Evolutionary conservation across 2,888 invertebrate genomes (phyloP).

Genomic region (Syritta pipiens): DNA sequence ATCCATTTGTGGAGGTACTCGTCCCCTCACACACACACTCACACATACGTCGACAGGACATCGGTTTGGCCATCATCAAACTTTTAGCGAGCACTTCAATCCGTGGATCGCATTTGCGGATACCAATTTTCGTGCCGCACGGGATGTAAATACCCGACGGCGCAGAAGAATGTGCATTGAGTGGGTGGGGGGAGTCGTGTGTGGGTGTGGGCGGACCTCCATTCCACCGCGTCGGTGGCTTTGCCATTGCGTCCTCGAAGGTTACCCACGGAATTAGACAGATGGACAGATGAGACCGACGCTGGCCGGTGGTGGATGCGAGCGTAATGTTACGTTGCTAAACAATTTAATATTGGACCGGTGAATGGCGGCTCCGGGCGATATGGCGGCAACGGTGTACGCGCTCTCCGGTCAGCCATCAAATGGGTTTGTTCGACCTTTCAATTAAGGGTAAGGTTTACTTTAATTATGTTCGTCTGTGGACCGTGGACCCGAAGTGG

Average conservation of each 20-base stretch:
- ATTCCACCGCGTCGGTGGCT: not conserved
- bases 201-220: not conserved
- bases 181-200: not conserved
- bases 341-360: constrained; percentile 31
- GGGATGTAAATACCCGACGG: constrained; percentile 28
- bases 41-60: constrained; percentile 3
- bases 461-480: constrained; percentile 22
- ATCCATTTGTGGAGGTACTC: constrained; percentile 27
- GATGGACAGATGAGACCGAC: constrained; percentile 1
- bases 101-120: constrained; percentile 30
- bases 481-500: too few relatives aligned
- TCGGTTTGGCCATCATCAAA: constrained; percentile 44
- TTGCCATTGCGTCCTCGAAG: constrained; percentile 3
- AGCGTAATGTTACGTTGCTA: not conserved
- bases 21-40: too few relatives aligned
- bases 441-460: constrained; percentile 32
- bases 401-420: not conserved
- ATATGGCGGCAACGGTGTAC: not conserved
- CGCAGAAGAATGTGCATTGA: too few relatives aligned
- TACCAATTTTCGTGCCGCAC: constrained; percentile 23
- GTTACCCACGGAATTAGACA: constrained; percentile 41
- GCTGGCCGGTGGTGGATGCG: not conserved
- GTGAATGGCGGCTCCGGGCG: not conserved
- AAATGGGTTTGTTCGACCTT: constrained; percentile 29
- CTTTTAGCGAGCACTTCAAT: constrained; percentile 41